phyloP scores from a whole-genome alignment of 1,140 invertebrate species.

The Battus philenor region DNA sequence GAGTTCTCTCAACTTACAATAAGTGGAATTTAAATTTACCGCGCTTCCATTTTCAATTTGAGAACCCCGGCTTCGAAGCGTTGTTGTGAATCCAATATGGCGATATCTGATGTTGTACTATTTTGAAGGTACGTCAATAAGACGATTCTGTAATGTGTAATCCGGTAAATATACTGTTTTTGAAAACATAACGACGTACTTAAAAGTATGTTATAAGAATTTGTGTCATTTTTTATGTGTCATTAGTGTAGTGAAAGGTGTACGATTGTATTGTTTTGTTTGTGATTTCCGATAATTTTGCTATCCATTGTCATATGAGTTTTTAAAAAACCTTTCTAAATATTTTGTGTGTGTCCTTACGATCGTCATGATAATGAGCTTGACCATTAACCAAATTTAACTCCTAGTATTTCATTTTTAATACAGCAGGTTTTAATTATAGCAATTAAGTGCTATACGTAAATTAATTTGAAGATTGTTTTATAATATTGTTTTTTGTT shows the following conservation, averaged over 20 bases:
- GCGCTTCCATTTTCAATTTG: slow-evolving; percentile 53
- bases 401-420: no score
- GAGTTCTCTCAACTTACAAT: no score
- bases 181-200: slow-evolving; percentile 34
- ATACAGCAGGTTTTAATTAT: slow-evolving; percentile 68
- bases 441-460: slow-evolving; percentile 52
- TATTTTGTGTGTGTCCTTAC: slow-evolving; percentile 21
- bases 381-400: no score
- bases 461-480: slow-evolving; percentile 43
- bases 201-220: slow-evolving; percentile 29
- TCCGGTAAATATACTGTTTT: slow-evolving; percentile 66
- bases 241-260: slow-evolving; percentile 56
- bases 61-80: slow-evolving; percentile 73
- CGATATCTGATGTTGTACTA: slow-evolving; percentile 76
- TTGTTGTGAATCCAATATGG: slow-evolving; percentile 77
- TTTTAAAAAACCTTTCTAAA: slow-evolving; percentile 28
- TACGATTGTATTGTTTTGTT: slow-evolving; percentile 73
- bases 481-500: slow-evolving; percentile 46
- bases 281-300: slow-evolving; percentile 69
- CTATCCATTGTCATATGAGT: slow-evolving; percentile 54
- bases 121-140: slow-evolving; percentile 76
- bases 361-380: slow-evolving; percentile 11
- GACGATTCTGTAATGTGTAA: slow-evolving; percentile 70
- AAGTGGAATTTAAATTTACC: slow-evolving; percentile 63
- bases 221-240: slow-evolving; percentile 31